A percentile compares a stretch with the other conserved stretches of the same genome.
Conservation (phyloP, 30 jellyfish, hydroid and myxozoan genomes). For the Sanderia malayensis region DNA sequence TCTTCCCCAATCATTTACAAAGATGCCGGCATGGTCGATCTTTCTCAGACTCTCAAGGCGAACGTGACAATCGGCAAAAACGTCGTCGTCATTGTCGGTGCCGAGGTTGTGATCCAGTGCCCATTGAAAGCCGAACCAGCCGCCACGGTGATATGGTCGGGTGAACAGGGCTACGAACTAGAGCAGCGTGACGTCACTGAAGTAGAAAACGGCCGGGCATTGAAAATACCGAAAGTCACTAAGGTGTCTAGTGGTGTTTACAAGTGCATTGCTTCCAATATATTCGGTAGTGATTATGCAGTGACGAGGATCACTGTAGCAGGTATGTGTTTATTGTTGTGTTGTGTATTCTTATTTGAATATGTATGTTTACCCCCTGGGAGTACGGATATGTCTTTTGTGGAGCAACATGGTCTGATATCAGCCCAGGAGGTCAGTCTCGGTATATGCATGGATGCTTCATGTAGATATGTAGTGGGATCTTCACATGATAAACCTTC, state of each 20-base stretch:
- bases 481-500: too few relatives aligned
- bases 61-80: conserved; percentile 69
- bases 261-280: conserved; percentile 58
- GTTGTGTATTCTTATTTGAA: too few relatives aligned
- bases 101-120: conserved; percentile 60
- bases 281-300: conserved; percentile 57
- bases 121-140: conserved; percentile 77
- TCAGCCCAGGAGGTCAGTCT: too few relatives aligned
- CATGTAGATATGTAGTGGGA: too few relatives aligned
- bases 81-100: conserved; percentile 50
- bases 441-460: too few relatives aligned
- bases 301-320: conserved; percentile 37
- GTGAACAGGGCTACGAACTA: conserved; percentile 1
- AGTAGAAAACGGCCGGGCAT: conserved; percentile 46
- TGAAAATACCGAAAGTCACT: conserved; percentile 26
- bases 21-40: conserved; percentile 26
- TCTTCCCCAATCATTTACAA: conserved; percentile 34
- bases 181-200: conserved; percentile 6
- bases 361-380: too few relatives aligned
- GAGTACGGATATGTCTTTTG: too few relatives aligned
- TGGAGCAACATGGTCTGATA: too few relatives aligned
- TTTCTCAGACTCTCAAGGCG: conserved; percentile 40
- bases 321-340: conserved; percentile 38
- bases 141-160: conserved; percentile 66
- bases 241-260: conserved; percentile 25